Evolutionary conservation across 92 coral and sea anemone genomes (phyloP), one percentile per base, ranked within the genome.

Genomic region (Paramuricea clavata): DNA sequence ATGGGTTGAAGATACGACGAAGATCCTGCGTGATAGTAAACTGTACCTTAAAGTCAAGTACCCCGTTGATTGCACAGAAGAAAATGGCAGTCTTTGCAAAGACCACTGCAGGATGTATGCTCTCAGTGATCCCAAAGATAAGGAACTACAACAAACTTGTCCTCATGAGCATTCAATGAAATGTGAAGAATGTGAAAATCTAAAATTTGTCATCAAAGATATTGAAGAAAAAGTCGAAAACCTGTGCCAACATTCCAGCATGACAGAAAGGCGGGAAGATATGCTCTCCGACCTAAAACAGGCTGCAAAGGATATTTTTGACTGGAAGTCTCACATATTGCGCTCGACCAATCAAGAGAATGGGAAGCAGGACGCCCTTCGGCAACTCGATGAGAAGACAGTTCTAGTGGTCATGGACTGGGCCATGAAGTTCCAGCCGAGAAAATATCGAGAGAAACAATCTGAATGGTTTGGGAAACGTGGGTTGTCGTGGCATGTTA

Each of bases 321-420:
- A 85, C 43, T 90, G 93, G 93, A 90, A 90, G 77, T 49, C 87
- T 16, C 93, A 90, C 52, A 90, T 90, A 23, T 13, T 90, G 12
- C 83, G 90, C 32, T 85, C 87, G 28, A 75, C 64, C 17, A 90
- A 85, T 52, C 90, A 90, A 67, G 90, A 86, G 31, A 36, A 31
- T 9, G 93, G 86, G 49, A 90, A 90, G 44, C 87, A 90, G 67
- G 42, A 73, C 21, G 26, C n/a, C 69, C 68, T 80, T 33, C 19
- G 49, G 30, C 44, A 31, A 1, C 21, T 78, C 27, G 89, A 83
- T 59, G 60, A 50, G 23, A 47, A 36, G 8, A 62, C 85, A 0
- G 44, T 73, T 28, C 54, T 89, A 36, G 43, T 89, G 39, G 81
- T 82, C 12, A 81, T 85, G 86, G 90, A 89, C 67, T 89, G 86